Conservation (phyloP, 2,888 invertebrate species). For the Myathropa florea region DNA sequence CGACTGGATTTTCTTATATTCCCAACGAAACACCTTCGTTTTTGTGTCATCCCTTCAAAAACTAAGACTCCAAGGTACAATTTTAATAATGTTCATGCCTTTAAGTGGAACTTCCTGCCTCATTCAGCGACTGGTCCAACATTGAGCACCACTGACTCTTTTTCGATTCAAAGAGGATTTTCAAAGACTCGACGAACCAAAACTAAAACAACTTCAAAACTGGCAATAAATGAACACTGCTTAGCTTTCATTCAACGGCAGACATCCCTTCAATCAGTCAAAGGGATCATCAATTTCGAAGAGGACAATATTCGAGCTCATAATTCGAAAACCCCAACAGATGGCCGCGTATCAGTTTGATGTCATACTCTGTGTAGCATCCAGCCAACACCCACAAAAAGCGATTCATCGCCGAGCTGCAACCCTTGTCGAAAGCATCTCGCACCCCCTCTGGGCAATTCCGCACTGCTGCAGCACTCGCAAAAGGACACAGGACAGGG, state of each 20-base stretch:
- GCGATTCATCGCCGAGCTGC: background rate
- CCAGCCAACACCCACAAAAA: background rate
- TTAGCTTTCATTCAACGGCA: background rate
- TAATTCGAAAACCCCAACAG: background rate
- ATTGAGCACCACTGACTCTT: no score
- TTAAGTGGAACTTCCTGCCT: no score
- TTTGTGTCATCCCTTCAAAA: no score
- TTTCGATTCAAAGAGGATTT: no score
- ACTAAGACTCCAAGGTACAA: no score
- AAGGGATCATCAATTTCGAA: background rate
- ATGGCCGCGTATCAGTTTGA: background rate
- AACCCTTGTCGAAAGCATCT: background rate
- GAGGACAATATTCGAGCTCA: background rate
- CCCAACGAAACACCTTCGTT: no score
- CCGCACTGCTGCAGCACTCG: background rate
- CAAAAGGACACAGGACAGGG: background rate
- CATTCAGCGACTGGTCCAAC: no score
- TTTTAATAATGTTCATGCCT: no score
- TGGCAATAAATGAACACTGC: background rate
- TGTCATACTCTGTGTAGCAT: background rate
- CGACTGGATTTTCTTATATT: no score
- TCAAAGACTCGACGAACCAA: no score
- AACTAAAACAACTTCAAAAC: no score
- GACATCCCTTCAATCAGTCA: background rate
- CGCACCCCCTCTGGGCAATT: no score